A percentile compares a stretch with the other conserved stretches of the same genome.
phyloP scores from a whole-genome alignment of 2,888 invertebrate genomes.

The Melitaea athalia region DNA sequence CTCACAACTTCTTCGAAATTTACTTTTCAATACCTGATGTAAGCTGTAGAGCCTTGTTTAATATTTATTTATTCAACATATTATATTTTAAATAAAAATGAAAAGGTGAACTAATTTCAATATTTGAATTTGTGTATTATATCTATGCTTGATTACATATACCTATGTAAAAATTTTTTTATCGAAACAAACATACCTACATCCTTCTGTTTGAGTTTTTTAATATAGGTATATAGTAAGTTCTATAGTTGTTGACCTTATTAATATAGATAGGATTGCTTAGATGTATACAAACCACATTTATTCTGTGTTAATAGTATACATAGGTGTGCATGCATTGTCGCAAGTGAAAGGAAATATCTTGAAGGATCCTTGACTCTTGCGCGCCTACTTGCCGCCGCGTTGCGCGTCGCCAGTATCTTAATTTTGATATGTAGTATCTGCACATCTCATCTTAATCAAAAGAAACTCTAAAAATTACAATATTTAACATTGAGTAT shows the following conservation, averaged over 20 bases:
- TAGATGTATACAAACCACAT: constrained; percentile 39
- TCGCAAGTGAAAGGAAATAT: constrained; percentile 82
- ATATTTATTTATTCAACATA: background rate
- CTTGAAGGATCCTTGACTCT: constrained; percentile 79
- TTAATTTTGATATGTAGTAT: constrained; percentile 44
- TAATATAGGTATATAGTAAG: constrained; percentile 5
- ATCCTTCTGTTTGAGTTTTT: background rate
- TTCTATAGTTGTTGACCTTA: constrained; percentile 41
- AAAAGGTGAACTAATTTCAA: background rate
- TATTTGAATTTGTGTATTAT: too few relatives aligned
- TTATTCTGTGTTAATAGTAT: constrained; percentile 39
- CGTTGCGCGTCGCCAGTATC: constrained; percentile 45
- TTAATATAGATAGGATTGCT: constrained; percentile 41
- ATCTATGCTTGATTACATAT: background rate
- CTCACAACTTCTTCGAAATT: constrained; percentile 44
- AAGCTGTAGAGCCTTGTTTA: background rate
- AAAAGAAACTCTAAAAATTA: background rate
- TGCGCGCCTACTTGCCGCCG: constrained; percentile 67
- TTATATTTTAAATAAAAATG: background rate
- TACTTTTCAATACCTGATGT: constrained; percentile 1
- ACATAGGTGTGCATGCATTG: constrained; percentile 62
- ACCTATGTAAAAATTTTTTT: background rate
- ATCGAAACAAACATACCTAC: background rate
- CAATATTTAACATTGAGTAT: background rate
- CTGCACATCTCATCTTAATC: constrained; percentile 30